phyloP scores from a whole-genome alignment of 1,140 invertebrate species.

The Bombus fervidus region DNA sequence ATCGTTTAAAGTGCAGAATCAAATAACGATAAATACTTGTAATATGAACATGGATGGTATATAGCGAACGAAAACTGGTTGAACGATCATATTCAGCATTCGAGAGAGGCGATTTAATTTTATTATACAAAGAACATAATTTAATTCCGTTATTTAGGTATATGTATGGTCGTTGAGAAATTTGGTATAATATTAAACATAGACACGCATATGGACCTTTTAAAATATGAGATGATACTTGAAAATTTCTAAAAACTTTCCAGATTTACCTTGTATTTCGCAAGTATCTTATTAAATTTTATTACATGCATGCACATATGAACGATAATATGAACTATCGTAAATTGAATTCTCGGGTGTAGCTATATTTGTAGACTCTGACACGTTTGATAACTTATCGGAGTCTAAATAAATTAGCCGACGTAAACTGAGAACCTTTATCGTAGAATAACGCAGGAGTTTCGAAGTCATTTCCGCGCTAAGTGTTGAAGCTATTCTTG shows the following conservation, averaged over 20 bases:
- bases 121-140: not conserved
- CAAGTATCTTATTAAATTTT: too few relatives aligned
- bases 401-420: constrained; percentile 1
- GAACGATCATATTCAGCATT: not conserved
- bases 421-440: constrained; percentile 10
- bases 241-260: too few relatives aligned
- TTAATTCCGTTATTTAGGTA: too few relatives aligned
- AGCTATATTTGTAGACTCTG: not conserved
- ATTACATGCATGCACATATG: too few relatives aligned
- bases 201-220: too few relatives aligned
- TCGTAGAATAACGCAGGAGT: not conserved
- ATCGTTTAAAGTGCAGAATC: not conserved
- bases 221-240: too few relatives aligned
- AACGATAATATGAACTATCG: not conserved
- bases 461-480: constrained; percentile 13
- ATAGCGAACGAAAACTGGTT: not conserved
- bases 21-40: not conserved
- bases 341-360: not conserved
- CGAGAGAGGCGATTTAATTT: not conserved
- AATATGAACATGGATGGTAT: not conserved
- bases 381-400: not conserved
- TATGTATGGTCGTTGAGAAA: too few relatives aligned
- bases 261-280: too few relatives aligned
- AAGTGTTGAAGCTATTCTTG: constrained; percentile 17
- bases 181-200: not conserved